Base-by-base conservation (phyloP, 2,888 invertebrate species). In the Chymomyza amoena region DNA sequence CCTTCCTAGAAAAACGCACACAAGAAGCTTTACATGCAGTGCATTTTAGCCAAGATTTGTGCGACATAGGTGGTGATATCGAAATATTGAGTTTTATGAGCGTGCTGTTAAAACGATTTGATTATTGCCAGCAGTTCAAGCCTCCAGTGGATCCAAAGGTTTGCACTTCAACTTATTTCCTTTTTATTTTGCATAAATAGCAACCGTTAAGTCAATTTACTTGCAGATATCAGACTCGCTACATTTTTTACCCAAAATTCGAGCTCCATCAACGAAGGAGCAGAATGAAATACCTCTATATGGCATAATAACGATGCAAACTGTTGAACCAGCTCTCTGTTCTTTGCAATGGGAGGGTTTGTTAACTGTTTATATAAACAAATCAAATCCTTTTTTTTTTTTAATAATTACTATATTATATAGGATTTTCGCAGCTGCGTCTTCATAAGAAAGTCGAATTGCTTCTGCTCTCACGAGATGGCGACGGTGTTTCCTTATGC, bases 61-160 rank as follows among this genome's bases (percentile, higher is more conserved):
- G 95, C 18, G 91, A 93, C 0, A 93, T 94, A 80, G 95, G 95
- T 0, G 94, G 94, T 1, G 95, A 95, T 79, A 94, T 95, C 18
- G 96, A 96, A 91, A 93, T 96, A 39, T 92, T 96, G 0, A 94
- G 94, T 16, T 94, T 96, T 67, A 93, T 94, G 66, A 93, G 93
- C 20, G 93, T 95, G 0, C 93, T 96, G 4, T 91, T 95, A 4
- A 94, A 93, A 7, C 94, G 96, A 61, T 92, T 96, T 75, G 95
- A 95, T 83, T 92, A 92, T 72, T 95, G 92, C 89, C 92, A 93
- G 18, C 94, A 94, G 80, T 92, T 93, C 45, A 93, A 92, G 76
- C 89, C 92, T 7, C 91, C 94, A 0, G 89, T 78, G 77, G 92
- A 92, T 80, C 88, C 90, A 9, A 91, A 90, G 84, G 91, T 91